These are phyloP conservation scores for Atrina japonica DNA, from an alignment of 2,888 invertebrate species.

Conservation along the genomic window DNA sequence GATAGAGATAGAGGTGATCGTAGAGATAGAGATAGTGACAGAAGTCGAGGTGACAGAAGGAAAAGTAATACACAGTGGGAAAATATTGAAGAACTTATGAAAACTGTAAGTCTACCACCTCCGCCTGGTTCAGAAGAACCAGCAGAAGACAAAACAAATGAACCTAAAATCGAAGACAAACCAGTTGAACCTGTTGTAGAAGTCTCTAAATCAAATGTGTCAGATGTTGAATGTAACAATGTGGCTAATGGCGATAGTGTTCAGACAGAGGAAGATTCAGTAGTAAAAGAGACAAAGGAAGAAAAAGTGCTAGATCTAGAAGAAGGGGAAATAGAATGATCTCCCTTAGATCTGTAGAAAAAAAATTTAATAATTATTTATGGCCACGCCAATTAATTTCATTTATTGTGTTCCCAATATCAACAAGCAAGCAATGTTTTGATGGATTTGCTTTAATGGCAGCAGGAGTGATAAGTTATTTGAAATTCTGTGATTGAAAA, in stretches of 20 bases:
- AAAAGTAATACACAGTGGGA: conserved; percentile 29
- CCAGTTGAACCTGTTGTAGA: conserved; percentile 3
- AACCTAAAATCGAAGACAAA: not conserved
- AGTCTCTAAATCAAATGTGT: conserved; percentile 7
- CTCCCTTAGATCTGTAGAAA: not conserved
- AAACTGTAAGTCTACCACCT: conserved; percentile 28
- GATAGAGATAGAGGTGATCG: conserved; percentile 42
- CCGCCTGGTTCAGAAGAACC: conserved; percentile 42
- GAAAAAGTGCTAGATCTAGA: conserved; percentile 51
- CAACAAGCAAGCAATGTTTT: too few relatives aligned
- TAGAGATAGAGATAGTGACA: conserved; percentile 36
- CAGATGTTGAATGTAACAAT: conserved; percentile 27
- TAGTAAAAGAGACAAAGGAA: conserved; percentile 35
- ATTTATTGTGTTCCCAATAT: not conserved
- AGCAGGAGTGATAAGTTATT: too few relatives aligned
- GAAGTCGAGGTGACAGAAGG: conserved; percentile 29
- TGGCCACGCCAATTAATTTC: not conserved
- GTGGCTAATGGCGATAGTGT: conserved; percentile 14
- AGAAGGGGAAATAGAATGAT: conserved; percentile 61
- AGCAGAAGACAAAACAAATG: conserved; percentile 15
- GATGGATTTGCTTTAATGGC: too few relatives aligned
- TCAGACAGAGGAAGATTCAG: conserved; percentile 1
- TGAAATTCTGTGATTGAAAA: too few relatives aligned
- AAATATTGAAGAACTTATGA: conserved; percentile 34
- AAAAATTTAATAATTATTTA: conserved; percentile 11